Evolutionary conservation across 92 coral and sea anemone genomes (phyloP).

Genomic region (Metridium senile): DNA sequence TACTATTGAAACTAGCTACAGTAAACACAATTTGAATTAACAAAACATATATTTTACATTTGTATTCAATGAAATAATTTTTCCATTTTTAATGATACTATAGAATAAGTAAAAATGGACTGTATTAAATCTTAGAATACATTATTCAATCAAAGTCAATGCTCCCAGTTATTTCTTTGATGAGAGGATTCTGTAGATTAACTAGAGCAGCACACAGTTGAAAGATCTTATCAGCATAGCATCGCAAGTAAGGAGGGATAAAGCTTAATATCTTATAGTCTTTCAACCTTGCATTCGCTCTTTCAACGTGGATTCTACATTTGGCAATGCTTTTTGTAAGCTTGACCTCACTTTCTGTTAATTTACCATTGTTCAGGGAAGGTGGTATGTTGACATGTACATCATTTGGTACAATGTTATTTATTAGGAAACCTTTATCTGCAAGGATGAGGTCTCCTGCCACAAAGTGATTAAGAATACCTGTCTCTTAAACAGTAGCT

Average conservation of each 20-base stretch:
- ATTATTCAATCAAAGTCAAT: conserved; percentile 38
- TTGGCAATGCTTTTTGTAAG: conserved; percentile 42
- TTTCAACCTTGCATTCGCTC: conserved; percentile 57
- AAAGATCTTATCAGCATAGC: conserved; percentile 54
- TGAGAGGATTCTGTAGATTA: conserved; percentile 51
- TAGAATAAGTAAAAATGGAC: too few relatives aligned
- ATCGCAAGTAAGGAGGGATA: conserved; percentile 57
- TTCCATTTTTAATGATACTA: too few relatives aligned
- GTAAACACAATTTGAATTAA: too few relatives aligned
- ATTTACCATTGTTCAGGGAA: conserved; percentile 61
- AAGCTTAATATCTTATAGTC: conserved; percentile 58
- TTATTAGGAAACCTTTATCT: conserved; percentile 18
- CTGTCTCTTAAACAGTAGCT: conserved; percentile 34
- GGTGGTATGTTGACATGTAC: conserved; percentile 62
- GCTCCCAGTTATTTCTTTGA: conserved; percentile 42
- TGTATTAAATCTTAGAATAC: too few relatives aligned
- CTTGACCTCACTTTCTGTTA: conserved; percentile 46
- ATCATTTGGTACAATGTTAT: conserved; percentile 19
- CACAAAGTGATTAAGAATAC: conserved; percentile 24
- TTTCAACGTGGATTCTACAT: conserved; percentile 51
- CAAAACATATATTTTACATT: too few relatives aligned
- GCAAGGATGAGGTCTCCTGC: conserved; percentile 54
- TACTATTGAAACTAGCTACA: too few relatives aligned
- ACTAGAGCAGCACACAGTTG: conserved; percentile 65
- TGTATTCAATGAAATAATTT: too few relatives aligned